A percentile compares a stretch with the other conserved stretches of the same genome.
Conservation (phyloP, 2,888 invertebrate species). For the Melolontha melolontha region DNA sequence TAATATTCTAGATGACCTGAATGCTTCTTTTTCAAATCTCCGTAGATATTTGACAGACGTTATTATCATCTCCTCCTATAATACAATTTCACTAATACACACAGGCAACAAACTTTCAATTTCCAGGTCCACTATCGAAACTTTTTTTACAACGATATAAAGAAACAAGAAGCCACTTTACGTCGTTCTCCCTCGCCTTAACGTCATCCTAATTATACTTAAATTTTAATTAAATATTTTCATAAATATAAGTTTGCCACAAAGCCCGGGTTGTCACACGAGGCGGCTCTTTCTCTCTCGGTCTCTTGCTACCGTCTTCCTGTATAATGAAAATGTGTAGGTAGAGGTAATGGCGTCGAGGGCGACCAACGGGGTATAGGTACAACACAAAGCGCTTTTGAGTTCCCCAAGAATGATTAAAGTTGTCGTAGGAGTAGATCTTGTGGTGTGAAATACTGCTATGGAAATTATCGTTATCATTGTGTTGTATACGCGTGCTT, state of each 20-base stretch:
- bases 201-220: constrained; percentile 19
- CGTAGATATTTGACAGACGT: too few relatives aligned
- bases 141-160: constrained; percentile 31
- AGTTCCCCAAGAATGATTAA: constrained; percentile 34
- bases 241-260: constrained; percentile 26
- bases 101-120: too few relatives aligned
- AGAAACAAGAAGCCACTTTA: not conserved
- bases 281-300: not conserved
- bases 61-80: too few relatives aligned
- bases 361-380: not conserved
- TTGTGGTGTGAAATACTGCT: constrained; percentile 29
- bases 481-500: constrained; percentile 10
- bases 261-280: not conserved
- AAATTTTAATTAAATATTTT: constrained; percentile 36
- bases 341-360: not conserved
- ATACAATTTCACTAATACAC: too few relatives aligned
- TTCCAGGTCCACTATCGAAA: too few relatives aligned
- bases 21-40: too few relatives aligned
- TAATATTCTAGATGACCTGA: too few relatives aligned
- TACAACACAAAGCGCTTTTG: constrained; percentile 19
- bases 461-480: constrained; percentile 29
- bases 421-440: constrained; percentile 35
- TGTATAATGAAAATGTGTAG: constrained; percentile 14
- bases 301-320: constrained; percentile 10
- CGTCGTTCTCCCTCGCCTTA: not conserved